Evolutionary conservation across 2,888 invertebrate species (phyloP), one percentile per base, ranked within the genome.

Genomic region (Tenthredo livida): DNA sequence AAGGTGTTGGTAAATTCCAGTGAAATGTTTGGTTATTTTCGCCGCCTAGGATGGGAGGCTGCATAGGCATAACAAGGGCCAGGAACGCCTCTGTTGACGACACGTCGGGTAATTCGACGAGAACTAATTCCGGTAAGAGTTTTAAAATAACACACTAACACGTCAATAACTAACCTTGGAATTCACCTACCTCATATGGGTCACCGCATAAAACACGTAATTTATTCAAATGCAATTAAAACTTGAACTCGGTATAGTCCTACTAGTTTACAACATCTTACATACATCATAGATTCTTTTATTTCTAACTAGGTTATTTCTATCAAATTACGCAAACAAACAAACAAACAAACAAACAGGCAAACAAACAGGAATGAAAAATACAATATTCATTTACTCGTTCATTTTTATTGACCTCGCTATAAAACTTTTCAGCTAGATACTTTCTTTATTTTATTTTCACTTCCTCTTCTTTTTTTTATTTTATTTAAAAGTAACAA

Each of bases 41-140:
- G 94, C 95, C 94, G 93, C 94, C 94, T 95, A 96, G 94, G 94
- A 97, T 97, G 97, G 97, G 97, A 94, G 97, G 97, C 93, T 97
- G 97, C 95, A 97, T 97, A 95, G 97, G 97, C 94, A 96, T 97
- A 94, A 96, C 96, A 93, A 96, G 97, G 93, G 96, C 96, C 93
- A 96, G 97, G 94, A 97, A 96, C 94, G 97, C 97, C 93, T 97
- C 96, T 89, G 96, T 97, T 92, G 96, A 96, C 93, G 97, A 97
- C 92, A 97, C 97, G 88, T 96, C 97, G 87, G 97, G 96, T 90
- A 97, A 97, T 92, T 96, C 96, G 91, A 97, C 97, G 91, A 96
- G 97, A 94, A 97, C 97, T 90, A 96, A 96, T 95, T 97, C 97
- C 94, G 97, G 97, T 97, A 94, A 93, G 90, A 87, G 85, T 77